Evolutionary conservation across 2,113 vertebrate genomes (phyloP).

Genomic region (Anseranas semipalmata): DNA sequence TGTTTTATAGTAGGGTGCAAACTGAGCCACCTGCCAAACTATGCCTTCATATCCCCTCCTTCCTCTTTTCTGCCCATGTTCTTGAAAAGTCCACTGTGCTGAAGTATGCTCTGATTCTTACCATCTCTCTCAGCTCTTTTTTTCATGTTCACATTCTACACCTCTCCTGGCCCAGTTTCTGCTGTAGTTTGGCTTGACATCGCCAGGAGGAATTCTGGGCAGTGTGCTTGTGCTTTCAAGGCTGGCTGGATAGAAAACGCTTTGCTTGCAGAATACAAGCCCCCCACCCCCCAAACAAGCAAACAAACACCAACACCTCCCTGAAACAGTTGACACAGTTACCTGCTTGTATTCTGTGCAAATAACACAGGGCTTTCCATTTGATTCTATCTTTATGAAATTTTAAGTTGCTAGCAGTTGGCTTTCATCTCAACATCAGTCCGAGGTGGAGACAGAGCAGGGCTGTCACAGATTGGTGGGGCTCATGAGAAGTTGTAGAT

Average conservation of each 20-base stretch:
- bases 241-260: not conserved
- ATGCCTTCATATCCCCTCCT: not conserved
- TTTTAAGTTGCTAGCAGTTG: not conserved
- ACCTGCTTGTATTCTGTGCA: not conserved
- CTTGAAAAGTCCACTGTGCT: not conserved
- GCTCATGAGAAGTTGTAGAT: not conserved
- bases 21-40: not conserved
- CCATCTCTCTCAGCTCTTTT: not conserved
- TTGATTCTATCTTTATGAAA: not conserved
- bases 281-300: not conserved
- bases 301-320: not conserved
- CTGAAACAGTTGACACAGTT: not conserved
- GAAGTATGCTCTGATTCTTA: not conserved
- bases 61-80: not conserved
- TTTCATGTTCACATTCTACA: not conserved
- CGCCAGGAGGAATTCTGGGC: not conserved
- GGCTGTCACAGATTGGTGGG: not conserved
- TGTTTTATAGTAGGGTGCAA: not conserved
- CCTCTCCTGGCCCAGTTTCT: not conserved
- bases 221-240: not conserved
- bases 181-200: not conserved
- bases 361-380: not conserved
- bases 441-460: not conserved
- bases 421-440: not conserved
- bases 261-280: not conserved